Evolutionary conservation across 2,113 vertebrate species (phyloP).

Genomic region (Alouatta palliata): DNA sequence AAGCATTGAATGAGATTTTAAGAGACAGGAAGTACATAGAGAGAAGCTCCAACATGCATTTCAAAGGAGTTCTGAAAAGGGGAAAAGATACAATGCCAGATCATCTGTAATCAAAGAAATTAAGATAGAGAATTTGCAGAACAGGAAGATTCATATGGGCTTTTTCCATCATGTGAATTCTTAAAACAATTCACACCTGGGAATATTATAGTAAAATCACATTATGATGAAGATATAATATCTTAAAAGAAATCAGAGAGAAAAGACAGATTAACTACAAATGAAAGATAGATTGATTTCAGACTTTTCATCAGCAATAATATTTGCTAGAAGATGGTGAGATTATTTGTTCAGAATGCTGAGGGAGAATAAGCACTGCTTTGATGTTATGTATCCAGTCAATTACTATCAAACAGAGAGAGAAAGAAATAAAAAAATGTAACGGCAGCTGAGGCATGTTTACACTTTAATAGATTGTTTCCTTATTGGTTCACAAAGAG

Average conservation of each 20-base stretch:
- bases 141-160: background rate
- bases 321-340: background rate
- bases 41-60: background rate
- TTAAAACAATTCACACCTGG: background rate
- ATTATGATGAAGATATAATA: background rate
- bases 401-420: background rate
- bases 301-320: background rate
- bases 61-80: background rate
- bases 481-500: background rate
- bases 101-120: background rate
- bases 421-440: background rate
- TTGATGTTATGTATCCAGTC: background rate
- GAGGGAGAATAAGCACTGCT: background rate
- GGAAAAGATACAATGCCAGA: background rate
- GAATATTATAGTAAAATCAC: background rate
- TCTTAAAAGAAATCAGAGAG: background rate
- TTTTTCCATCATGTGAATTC: background rate
- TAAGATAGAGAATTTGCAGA: background rate
- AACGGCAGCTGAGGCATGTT: background rate
- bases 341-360: background rate
- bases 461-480: background rate
- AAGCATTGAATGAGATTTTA: background rate
- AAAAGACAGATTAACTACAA: background rate
- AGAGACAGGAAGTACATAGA: background rate
- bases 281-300: background rate